Conservation (phyloP, 2,888 invertebrate genomes). For the Rhagonycha fulva region DNA sequence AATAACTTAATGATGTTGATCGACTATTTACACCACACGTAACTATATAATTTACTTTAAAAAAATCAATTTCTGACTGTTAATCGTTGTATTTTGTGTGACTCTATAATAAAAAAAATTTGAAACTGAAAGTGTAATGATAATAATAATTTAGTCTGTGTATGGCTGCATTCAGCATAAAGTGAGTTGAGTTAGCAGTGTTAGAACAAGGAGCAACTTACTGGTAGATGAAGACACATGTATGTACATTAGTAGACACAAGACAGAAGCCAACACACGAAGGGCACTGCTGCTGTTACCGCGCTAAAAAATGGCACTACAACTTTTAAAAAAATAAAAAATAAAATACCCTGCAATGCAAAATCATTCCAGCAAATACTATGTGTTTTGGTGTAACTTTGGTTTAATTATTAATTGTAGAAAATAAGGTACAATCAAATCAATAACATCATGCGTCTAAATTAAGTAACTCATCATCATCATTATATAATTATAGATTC, state of each 20-base stretch:
- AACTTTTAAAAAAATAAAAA: conserved; percentile 14
- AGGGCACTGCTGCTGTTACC: conserved; percentile 41
- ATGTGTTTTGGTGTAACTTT: conserved; percentile 53
- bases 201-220: conserved; percentile 53
- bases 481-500: conserved; percentile 46
- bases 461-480: conserved; percentile 28
- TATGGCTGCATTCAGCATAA: neutral
- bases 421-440: conserved; percentile 56
- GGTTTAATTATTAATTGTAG: conserved; percentile 56
- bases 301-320: conserved; percentile 35
- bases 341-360: conserved; percentile 32
- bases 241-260: conserved; percentile 54
- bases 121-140: neutral
- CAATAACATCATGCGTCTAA: conserved; percentile 50
- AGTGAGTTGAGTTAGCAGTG: conserved; percentile 34
- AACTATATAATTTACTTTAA: neutral
- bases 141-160: neutral
- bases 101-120: too few relatives aligned
- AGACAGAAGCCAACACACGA: conserved; percentile 52
- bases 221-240: conserved; percentile 50
- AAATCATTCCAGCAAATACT: conserved; percentile 36
- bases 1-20: neutral
- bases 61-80: neutral
- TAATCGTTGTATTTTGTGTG: neutral
- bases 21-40: neutral